A percentile compares a stretch with the other conserved stretches of the same genome.
Conservation (phyloP, 2,113 vertebrate species). For the Condylura cristata region DNA sequence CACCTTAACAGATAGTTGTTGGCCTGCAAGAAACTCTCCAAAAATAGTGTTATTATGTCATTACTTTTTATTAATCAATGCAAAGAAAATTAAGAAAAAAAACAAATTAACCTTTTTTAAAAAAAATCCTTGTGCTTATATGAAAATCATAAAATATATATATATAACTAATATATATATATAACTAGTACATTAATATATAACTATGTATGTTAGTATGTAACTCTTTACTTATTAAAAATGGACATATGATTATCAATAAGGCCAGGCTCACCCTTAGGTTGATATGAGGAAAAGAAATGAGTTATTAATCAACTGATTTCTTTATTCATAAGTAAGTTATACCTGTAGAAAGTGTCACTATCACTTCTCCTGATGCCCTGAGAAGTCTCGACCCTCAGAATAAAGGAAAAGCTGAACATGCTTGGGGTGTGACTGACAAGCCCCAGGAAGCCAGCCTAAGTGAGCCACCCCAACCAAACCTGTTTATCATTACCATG, state of each 20-base stretch:
- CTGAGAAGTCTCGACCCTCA: neutral
- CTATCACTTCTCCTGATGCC: too few species aligned
- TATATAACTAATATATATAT: too few species aligned
- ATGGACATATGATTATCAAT: neutral
- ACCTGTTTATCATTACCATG: neutral
- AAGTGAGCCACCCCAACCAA: neutral
- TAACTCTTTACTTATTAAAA: too few species aligned
- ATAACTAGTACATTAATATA: too few species aligned
- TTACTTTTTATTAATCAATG: neutral
- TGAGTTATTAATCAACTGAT: neutral
- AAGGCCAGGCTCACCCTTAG: neutral
- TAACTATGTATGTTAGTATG: too few species aligned
- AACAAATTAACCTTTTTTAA: neutral
- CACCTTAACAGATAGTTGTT: neutral
- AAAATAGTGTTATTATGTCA: neutral
- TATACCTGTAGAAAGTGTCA: neutral
- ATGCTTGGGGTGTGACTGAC: neutral
- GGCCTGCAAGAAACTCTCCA: neutral
- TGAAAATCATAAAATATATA: neutral
- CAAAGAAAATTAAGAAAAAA: neutral
- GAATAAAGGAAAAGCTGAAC: neutral
- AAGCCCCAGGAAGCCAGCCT: neutral
- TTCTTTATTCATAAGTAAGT: neutral
- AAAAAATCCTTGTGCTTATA: neutral
- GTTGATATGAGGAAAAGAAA: neutral